A percentile compares a stretch with the other conserved stretches of the same genome.
Evolutionary conservation across 2,888 invertebrate genomes (phyloP).

Genomic region (Graphium colonna): DNA sequence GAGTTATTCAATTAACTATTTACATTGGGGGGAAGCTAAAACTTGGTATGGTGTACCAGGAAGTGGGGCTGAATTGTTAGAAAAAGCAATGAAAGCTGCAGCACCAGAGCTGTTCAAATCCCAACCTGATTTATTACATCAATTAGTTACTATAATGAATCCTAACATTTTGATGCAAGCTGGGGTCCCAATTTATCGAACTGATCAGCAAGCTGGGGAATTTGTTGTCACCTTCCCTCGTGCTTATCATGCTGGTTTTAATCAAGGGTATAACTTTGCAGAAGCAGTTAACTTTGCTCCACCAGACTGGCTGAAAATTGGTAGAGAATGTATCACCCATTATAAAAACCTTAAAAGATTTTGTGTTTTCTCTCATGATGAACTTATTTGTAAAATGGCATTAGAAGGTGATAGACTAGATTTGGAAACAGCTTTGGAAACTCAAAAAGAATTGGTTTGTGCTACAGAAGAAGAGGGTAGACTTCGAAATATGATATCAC

Average conservation of each 20-base stretch:
- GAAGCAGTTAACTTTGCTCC: conserved; percentile 93
- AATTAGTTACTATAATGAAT: conserved; percentile 89
- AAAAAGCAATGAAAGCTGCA: conserved; percentile 84
- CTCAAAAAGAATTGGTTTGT: conserved; percentile 83
- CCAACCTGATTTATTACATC: conserved; percentile 88
- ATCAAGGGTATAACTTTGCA: conserved; percentile 90
- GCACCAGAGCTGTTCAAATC: conserved; percentile 87
- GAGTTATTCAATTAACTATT: conserved; percentile 90
- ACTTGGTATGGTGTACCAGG: conserved; percentile 91
- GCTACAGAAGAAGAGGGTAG: conserved; percentile 78
- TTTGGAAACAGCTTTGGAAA: conserved; percentile 82
- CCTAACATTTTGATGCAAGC: conserved; percentile 84
- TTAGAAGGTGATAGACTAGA: conserved; percentile 83
- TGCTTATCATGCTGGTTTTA: conserved; percentile 90
- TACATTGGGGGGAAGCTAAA: conserved; percentile 91
- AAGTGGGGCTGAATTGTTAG: conserved; percentile 83
- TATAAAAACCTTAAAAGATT: conserved; percentile 85
- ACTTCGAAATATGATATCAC: conserved; percentile 55
- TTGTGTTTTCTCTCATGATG: conserved; percentile 91
- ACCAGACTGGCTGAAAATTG: conserved; percentile 87
- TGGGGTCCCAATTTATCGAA: conserved; percentile 81
- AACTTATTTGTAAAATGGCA: conserved; percentile 88
- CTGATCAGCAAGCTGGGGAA: conserved; percentile 88
- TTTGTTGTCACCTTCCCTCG: conserved; percentile 90
- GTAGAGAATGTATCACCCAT: conserved; percentile 84